These are phyloP conservation scores for Drosophila testacea DNA, from an alignment of 2,888 invertebrate species.

Conservation along the genomic window DNA sequence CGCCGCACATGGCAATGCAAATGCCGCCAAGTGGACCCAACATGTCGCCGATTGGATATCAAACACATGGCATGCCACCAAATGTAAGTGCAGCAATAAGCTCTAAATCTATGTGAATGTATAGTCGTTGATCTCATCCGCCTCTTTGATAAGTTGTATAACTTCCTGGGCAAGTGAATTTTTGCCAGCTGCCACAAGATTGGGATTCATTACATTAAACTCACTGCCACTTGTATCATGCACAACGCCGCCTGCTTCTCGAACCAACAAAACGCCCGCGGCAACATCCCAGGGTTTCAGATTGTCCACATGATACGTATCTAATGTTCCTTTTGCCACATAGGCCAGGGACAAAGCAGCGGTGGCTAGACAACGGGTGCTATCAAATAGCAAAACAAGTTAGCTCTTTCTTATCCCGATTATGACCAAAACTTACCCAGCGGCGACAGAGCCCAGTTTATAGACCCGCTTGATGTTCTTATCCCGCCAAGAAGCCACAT, in stretches of 20 bases:
- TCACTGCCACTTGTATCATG: conserved; percentile 87
- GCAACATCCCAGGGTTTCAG: conserved; percentile 92
- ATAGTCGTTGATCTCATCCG: conserved; percentile 84
- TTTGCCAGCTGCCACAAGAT: conserved; percentile 86
- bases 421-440: conserved; percentile 67
- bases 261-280: conserved; percentile 89
- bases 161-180: conserved; percentile 85
- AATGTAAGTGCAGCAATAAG: conserved; percentile 81
- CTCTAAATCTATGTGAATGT: conserved; percentile 57
- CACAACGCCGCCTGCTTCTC: conserved; percentile 91
- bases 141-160: conserved; percentile 85
- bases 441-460: conserved; percentile 77
- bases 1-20: conserved; percentile 85
- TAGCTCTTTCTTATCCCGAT: neutral
- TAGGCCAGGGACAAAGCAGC: conserved; percentile 90
- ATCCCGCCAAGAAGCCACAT: conserved; percentile 71
- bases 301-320: conserved; percentile 89
- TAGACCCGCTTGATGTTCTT: conserved; percentile 79
- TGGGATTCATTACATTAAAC: conserved; percentile 87
- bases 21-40: conserved; percentile 85
- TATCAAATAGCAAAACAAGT: conserved; percentile 30
- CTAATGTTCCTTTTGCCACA: conserved; percentile 89
- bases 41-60: conserved; percentile 86
- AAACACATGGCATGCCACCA: conserved; percentile 88
- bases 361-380: conserved; percentile 88